Base-by-base conservation (phyloP, 2,113 vertebrate species). In the Gobius niger region DNA sequence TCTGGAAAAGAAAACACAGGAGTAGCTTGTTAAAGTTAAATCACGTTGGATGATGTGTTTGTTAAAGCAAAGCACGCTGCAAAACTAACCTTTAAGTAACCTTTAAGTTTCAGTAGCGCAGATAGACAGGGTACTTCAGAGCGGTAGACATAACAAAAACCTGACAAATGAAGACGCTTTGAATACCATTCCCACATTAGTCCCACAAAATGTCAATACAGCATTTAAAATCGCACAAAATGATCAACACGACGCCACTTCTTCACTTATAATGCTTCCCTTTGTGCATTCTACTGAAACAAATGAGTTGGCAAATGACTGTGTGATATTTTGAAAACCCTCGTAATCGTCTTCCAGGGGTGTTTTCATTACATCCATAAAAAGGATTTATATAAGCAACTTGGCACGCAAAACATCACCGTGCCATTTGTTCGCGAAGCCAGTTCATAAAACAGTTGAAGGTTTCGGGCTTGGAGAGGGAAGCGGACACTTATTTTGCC, bases 1-100 rank as follows among this genome's bases (percentile, higher is more conserved):
- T 98, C 96, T 98, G 91, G 46, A 72, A 78, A 49, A 82, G 47
- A 79, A 44, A 72, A 71, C 24, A 18, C 47, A 63, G 8, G 18
- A 61, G 10, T 54, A 15, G 68, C 81, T 6, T 80, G 11, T 40
- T 14, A 7, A 54, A 60, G 11, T 3, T 14, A 13, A 49, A 49
- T 4, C 6, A 50, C 5, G 15, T 14, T 14, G 47, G 1, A 6
- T 50, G 11, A 50, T 49, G 47, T 34, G 24, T 34, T 34, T 34
- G 24, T 34, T 34, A 34, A 34, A 34, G 24, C 24, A 34, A 34
- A 34, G 24, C 24, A 34, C 24, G 24, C 24, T 34, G 24, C 24
- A 34, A 34, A 34, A 34, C 24, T 34, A 34, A 34, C 24, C 24
- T 34, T 24, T 24, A 24, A 24, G 53, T 54, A 12, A 34, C 7